Percentiles rank a stretch among this genome's conserved stretches.
These are phyloP conservation scores for Chironomus tentans DNA, from an alignment of 2,888 invertebrate species.

Conservation along the genomic window DNA sequence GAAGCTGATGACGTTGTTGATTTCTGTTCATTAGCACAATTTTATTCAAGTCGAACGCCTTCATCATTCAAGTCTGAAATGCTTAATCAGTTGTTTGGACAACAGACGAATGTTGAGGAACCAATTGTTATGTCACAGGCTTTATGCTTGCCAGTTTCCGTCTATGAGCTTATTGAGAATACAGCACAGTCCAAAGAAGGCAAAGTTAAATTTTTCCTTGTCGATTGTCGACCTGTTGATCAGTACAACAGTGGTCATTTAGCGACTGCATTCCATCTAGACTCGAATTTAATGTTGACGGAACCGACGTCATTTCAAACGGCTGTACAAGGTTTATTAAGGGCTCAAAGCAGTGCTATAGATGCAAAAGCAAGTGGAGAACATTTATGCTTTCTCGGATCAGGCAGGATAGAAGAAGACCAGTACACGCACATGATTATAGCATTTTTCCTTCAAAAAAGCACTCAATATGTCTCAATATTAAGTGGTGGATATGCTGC, in stretches of 20 bases:
- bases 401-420: constrained; percentile 87
- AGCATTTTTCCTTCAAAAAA: constrained; percentile 89
- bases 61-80: constrained; percentile 82
- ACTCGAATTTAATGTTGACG: constrained; percentile 94
- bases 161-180: constrained; percentile 83
- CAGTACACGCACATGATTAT: constrained; percentile 98
- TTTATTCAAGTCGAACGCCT: constrained; percentile 89
- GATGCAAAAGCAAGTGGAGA: constrained; percentile 78
- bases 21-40: constrained; percentile 93
- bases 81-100: constrained; percentile 54
- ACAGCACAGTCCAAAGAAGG: constrained; percentile 55
- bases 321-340: constrained; percentile 84
- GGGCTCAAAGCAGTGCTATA: constrained; percentile 79
- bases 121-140: constrained; percentile 67
- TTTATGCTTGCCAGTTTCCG: constrained; percentile 91
- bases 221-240: constrained; percentile 93
- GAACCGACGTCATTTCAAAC: constrained; percentile 91
- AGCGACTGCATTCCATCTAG: constrained; percentile 94
- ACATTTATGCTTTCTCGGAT: constrained; percentile 87
- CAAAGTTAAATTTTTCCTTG: constrained; percentile 80
- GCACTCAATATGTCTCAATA: constrained; percentile 85
- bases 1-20: constrained; percentile 93
- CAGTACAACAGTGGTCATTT: constrained; percentile 96
- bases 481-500: constrained; percentile 84
- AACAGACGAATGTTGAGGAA: constrained; percentile 48